A percentile compares a stretch with the other conserved stretches of the same genome.
These are phyloP conservation scores for Ceyx margarethae DNA, from an alignment of 2,113 vertebrate genomes.

Conservation along the genomic window DNA sequence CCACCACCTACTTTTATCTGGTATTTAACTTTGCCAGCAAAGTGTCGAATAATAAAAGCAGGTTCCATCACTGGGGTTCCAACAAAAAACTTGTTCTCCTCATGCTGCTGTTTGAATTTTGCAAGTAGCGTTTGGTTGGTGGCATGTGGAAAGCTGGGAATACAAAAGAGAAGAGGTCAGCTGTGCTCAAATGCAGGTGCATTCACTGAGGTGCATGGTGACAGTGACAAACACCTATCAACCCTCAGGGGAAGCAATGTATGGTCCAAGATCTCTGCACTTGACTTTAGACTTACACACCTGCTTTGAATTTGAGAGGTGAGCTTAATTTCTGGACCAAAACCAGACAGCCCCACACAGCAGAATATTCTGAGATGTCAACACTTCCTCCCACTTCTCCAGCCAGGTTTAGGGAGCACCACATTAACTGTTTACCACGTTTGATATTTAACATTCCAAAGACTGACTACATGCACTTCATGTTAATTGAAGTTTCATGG, in stretches of 20 bases:
- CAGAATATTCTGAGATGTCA: neutral
- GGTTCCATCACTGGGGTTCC: constrained; percentile 94
- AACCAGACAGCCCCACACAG: neutral
- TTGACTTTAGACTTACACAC: neutral
- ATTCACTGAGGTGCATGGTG: neutral
- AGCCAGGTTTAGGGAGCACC: neutral
- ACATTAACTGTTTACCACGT: neutral
- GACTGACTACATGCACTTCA: neutral
- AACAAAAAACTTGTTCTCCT: constrained; percentile 92
- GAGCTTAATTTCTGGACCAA: neutral
- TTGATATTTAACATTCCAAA: neutral
- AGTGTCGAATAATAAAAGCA: constrained; percentile 95
- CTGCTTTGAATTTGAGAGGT: neutral
- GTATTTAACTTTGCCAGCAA: constrained; percentile 96
- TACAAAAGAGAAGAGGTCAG: neutral
- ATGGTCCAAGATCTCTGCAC: neutral
- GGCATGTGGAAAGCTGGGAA: constrained; percentile 90
- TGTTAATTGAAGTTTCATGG: neutral
- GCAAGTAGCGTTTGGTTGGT: constrained; percentile 93
- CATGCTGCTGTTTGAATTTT: constrained; percentile 98
- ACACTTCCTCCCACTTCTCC: neutral
- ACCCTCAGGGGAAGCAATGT: neutral
- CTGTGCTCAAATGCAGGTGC: neutral
- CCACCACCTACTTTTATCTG: constrained; percentile 87
- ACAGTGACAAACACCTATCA: neutral